Conservation (phyloP, 2,888 invertebrate genomes). For the Copidosoma aretas region DNA sequence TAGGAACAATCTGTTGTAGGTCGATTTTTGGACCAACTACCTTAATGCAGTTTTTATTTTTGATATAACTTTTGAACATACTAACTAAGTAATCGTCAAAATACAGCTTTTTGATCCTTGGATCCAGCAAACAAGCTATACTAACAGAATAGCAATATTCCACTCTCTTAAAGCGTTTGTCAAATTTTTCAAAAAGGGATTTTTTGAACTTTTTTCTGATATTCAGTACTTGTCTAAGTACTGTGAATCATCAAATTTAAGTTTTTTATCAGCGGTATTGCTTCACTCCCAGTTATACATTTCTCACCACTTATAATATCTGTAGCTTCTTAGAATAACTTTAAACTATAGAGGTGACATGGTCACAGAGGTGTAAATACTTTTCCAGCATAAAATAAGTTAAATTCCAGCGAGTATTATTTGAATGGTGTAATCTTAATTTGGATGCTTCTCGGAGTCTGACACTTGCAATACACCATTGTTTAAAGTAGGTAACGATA, state of each 20-base stretch:
- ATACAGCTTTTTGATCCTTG: neutral
- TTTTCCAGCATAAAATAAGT: neutral
- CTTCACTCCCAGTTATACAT: slow-evolving; percentile 42
- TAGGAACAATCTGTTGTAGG: too few species aligned
- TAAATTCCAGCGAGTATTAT: slow-evolving; percentile 12
- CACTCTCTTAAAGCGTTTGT: neutral
- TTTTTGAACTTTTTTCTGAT: neutral
- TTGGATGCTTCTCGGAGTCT: slow-evolving; percentile 17
- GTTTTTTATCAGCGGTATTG: slow-evolving; percentile 38
- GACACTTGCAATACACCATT: slow-evolving; percentile 31
- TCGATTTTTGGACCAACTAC: too few species aligned
- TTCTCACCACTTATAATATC: slow-evolving; percentile 45
- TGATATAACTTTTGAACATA: too few species aligned
- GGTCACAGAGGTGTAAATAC: neutral
- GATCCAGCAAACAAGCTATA: neutral
- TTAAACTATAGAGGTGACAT: slow-evolving; percentile 37
- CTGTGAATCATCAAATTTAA: too few species aligned
- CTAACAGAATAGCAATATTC: neutral
- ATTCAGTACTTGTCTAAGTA: slow-evolving; percentile 1
- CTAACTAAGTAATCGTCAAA: too few species aligned
- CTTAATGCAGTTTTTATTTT: too few species aligned
- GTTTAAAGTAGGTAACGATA: slow-evolving; percentile 44
- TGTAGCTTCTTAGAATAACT: slow-evolving; percentile 47
- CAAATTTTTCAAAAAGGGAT: neutral
- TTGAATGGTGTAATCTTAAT: neutral